Evolutionary conservation across 2,797 vertebrate genomes (phyloP), one percentile per base, ranked within the genome.

Genomic region (Pipistrellus kuhlii): DNA sequence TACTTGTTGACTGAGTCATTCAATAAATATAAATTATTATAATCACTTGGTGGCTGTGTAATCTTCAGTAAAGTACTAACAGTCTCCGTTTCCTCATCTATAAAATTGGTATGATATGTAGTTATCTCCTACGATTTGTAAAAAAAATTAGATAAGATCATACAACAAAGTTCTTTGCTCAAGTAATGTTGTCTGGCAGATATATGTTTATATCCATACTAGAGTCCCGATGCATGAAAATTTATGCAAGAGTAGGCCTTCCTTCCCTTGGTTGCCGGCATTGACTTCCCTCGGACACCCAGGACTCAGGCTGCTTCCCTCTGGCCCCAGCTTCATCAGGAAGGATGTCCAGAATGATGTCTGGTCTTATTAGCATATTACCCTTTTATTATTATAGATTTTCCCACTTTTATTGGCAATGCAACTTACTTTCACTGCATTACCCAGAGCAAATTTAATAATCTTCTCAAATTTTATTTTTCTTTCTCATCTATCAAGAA

Each of bases 361-460:
- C 59, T 62, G 27, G 27, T 14, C 27, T 62, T 30, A 62, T 62
- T 62, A 30, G 27, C 25, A 62, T 62, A 62, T 30, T 62, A 62
- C 13, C 59, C 27, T 30, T 62, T 62, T 62, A 62, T 62, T 62
- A 30, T 62, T 62, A 30, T 62, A 30, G 59, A 62, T 27, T 72
- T 21, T 53, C 6, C 14, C 10, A 75, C 6, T 87, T 93, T 75
- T 73, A 91, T 25, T 38, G 35, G 4, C 8, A 81, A 17, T 51
- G 27, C 41, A 23, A 75, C n/a, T 17, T 78, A 88, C 71, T 95
- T 88, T 78, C 8, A 59, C 38, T 66, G 6, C 17, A 72, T 73
- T 78, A 62, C 11, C 32, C 41, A 51, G 1, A 82, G 13, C 11
- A 95, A 86, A 66, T 93, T 91, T 78, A 93, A 76, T 90, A 64